Evolutionary conservation across 2,888 invertebrate species (phyloP).

Genomic region (Himalopsyche anomala): DNA sequence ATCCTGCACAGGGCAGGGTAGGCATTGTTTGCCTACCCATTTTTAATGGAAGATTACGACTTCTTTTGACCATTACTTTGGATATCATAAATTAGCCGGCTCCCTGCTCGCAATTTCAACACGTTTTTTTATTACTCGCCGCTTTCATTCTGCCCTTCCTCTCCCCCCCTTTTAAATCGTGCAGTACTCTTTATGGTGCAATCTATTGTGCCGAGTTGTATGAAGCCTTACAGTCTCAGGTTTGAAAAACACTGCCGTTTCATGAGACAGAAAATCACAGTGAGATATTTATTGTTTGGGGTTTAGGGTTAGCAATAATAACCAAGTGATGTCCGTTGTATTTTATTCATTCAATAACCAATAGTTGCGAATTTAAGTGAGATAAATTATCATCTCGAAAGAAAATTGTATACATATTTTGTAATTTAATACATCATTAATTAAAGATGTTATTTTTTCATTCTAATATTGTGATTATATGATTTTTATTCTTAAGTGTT

Average conservation of each 20-base stretch:
- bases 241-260: constrained; percentile 3
- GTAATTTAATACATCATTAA: too few species aligned
- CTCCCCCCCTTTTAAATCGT: constrained; percentile 25
- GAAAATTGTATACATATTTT: too few species aligned
- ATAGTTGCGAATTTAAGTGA: too few species aligned
- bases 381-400: too few species aligned
- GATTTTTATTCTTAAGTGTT: too few species aligned
- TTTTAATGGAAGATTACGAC: constrained; percentile 60
- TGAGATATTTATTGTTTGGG: constrained; percentile 23
- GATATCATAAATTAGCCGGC: constrained; percentile 57
- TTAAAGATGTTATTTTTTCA: too few species aligned
- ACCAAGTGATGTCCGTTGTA: too few species aligned
- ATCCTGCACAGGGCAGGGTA: constrained; percentile 15
- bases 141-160: constrained; percentile 42
- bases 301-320: neutral
- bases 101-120: constrained; percentile 49
- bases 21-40: constrained; percentile 22
- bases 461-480: too few species aligned
- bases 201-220: constrained; percentile 48
- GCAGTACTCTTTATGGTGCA: constrained; percentile 50
- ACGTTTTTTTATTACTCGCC: constrained; percentile 56
- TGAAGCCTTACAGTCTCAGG: constrained; percentile 30
- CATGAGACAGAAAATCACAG: constrained; percentile 1
- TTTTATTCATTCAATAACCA: too few species aligned
- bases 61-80: constrained; percentile 57